phyloP scores from a whole-genome alignment of 2,113 vertebrate genomes.

The Atlantisia rogersi region DNA sequence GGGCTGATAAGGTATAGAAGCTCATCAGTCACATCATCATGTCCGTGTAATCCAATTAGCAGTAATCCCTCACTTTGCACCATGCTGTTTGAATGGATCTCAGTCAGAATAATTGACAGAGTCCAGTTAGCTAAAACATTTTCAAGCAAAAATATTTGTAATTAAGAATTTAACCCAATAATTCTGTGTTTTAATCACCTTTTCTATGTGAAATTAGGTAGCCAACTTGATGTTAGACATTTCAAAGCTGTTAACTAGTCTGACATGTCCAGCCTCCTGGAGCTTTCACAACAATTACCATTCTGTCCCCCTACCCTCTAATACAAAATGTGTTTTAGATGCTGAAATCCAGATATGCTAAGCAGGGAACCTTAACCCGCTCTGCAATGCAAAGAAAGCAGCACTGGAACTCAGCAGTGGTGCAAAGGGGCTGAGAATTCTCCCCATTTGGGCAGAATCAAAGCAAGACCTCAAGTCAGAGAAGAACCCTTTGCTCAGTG shows the following conservation, averaged over 20 bases:
- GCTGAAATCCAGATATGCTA: not conserved
- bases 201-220: not conserved
- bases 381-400: not conserved
- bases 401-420: not conserved
- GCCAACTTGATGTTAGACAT: not conserved
- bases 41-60: not conserved
- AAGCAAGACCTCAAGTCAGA: not conserved
- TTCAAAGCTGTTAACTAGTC: not conserved
- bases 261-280: not conserved
- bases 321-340: not conserved
- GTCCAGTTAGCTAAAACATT: not conserved
- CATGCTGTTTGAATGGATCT: not conserved
- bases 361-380: not conserved
- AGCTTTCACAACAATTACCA: not conserved
- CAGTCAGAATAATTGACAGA: not conserved
- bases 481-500: not conserved
- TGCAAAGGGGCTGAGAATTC: not conserved
- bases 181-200: not conserved
- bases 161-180: not conserved
- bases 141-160: not conserved
- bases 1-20: not conserved
- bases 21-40: not conserved
- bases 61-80: not conserved
- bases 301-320: accelerated
- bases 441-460: not conserved